Percentiles rank a stretch among this genome's conserved stretches.
Evolutionary conservation across 1,140 invertebrate genomes (phyloP).

Genomic region (Heliothis subflexa): DNA sequence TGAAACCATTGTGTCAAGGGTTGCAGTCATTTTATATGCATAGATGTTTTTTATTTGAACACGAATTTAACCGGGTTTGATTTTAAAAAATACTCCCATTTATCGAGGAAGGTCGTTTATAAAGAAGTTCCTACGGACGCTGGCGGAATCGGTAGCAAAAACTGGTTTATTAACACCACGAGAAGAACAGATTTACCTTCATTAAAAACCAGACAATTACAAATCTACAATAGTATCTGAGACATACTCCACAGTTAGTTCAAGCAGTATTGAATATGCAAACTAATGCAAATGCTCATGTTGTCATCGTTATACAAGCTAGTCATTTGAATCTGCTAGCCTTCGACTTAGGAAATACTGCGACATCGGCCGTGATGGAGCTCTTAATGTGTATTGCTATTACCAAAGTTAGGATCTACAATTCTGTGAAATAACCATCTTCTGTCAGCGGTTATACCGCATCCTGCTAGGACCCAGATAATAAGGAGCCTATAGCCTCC

Average conservation of each 20-base stretch:
- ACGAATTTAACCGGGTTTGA: too few species aligned
- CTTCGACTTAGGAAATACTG: slow-evolving; percentile 11
- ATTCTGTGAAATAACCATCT: too few species aligned
- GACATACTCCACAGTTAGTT: background rate
- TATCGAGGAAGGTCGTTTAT: too few species aligned
- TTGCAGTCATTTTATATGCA: too few species aligned
- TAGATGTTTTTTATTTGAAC: too few species aligned
- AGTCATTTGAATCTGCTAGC: slow-evolving; percentile 2
- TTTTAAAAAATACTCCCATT: too few species aligned
- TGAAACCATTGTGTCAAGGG: too few species aligned
- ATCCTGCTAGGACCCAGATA: too few species aligned
- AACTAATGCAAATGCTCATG: slow-evolving; percentile 15
- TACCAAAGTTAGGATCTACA: too few species aligned
- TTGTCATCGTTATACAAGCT: slow-evolving; percentile 5
- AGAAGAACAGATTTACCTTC: background rate
- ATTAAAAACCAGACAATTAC: background rate
- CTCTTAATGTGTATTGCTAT: too few species aligned
- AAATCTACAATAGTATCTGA: background rate
- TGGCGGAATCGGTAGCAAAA: background rate
- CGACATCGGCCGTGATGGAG: background rate
- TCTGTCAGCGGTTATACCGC: too few species aligned
- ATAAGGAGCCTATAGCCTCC: too few species aligned
- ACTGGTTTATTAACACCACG: background rate
- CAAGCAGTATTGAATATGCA: background rate
- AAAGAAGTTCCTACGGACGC: background rate